phyloP scores from a whole-genome alignment of 2,888 invertebrate species.

The Drosophila algonquin region DNA sequence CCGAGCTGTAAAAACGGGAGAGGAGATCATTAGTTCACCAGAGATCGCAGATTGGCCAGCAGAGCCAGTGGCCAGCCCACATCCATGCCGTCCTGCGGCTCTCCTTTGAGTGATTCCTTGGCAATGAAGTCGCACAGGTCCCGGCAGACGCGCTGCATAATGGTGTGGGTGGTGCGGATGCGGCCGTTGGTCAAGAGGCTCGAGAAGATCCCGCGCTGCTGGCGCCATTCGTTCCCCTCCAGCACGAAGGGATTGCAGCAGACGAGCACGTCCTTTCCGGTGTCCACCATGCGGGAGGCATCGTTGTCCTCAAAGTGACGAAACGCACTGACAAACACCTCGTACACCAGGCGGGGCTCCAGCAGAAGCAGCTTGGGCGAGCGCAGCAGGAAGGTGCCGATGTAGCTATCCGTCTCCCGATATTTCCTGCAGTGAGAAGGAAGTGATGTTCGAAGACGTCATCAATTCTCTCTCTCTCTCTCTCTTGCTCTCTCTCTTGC shows the following conservation, averaged over 20 bases:
- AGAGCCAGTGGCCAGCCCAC: slow-evolving; percentile 54
- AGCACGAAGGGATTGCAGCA: slow-evolving; percentile 85
- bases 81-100: slow-evolving; percentile 84
- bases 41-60: too few relatives aligned
- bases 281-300: slow-evolving; percentile 76
- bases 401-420: slow-evolving; percentile 75
- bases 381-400: slow-evolving; percentile 83
- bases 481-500: neutral
- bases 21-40: neutral
- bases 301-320: slow-evolving; percentile 82
- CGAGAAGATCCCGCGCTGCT: slow-evolving; percentile 84
- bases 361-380: slow-evolving; percentile 82
- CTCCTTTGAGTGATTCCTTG: slow-evolving; percentile 46
- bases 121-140: slow-evolving; percentile 83
- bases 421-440: slow-evolving; percentile 67
- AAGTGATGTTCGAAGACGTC: rapidly evolving
- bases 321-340: slow-evolving; percentile 84
- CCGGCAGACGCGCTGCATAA: slow-evolving; percentile 83
- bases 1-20: slow-evolving; percentile 66
- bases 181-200: slow-evolving; percentile 85
- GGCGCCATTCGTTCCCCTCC: slow-evolving; percentile 85
- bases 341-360: slow-evolving; percentile 82
- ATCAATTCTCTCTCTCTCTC: neutral
- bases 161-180: slow-evolving; percentile 84
- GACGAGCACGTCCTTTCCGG: slow-evolving; percentile 84